Percentiles rank a stretch among this genome's conserved stretches.
Conservation (phyloP, 1,140 invertebrate species). For the Atopsyche davidsoni region DNA sequence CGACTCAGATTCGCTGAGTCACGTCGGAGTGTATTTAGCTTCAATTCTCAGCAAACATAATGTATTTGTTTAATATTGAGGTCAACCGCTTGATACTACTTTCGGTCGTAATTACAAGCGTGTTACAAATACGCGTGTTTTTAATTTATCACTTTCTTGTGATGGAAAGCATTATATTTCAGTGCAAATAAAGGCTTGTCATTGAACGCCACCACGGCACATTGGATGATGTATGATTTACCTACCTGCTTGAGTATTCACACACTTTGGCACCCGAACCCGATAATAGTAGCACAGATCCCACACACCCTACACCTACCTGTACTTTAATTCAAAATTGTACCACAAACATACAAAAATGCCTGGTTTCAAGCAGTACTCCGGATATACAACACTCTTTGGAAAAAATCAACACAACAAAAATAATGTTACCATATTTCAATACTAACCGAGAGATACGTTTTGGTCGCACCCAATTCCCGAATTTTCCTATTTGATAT, state of each 20-base stretch:
- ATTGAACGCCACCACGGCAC: slow-evolving; percentile 14
- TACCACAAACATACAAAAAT: slow-evolving; percentile 2
- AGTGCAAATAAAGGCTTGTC: slow-evolving; percentile 25
- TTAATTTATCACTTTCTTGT: neutral
- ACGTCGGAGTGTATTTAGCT: no score
- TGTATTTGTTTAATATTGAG: no score
- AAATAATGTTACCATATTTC: slow-evolving; percentile 8
- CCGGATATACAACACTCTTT: no score
- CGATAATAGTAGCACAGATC: slow-evolving; percentile 7
- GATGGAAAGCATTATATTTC: no score
- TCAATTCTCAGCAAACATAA: no score
- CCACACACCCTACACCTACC: neutral
- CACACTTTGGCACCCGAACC: slow-evolving; percentile 11
- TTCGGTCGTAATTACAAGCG: no score
- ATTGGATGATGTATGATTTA: slow-evolving; percentile 18
- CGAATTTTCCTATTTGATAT: neutral
- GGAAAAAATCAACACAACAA: slow-evolving; percentile 1
- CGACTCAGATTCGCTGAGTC: no score
- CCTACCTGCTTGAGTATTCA: slow-evolving; percentile 25
- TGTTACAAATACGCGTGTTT: neutral
- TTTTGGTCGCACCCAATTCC: slow-evolving; percentile 23
- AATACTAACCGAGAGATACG: slow-evolving; percentile 26
- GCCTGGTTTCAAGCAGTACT: no score
- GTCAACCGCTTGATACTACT: no score
- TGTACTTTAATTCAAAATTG: no score